Evolutionary conservation across 2,888 invertebrate genomes (phyloP), one percentile per base, ranked within the genome.

Genomic region (Mycalesis mineus): DNA sequence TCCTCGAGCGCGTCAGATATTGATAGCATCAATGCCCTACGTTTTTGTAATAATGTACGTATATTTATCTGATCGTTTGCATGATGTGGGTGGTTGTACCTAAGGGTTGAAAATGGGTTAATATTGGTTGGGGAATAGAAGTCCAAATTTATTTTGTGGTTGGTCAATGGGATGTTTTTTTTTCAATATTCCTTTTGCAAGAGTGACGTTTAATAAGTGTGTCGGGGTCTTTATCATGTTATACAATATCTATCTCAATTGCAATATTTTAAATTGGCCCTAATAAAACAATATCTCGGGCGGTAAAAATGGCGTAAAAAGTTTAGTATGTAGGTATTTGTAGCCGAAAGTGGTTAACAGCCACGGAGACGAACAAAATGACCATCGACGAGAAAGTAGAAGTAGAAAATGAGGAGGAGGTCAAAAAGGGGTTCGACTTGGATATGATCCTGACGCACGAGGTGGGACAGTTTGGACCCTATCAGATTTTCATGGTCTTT

Each of bases 391-490:
- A 77, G 55, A 81, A 81, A 59, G 70, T 66, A 4, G 70, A 69
- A 31, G 59, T 56, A 1, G 56, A 37, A 2, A 56, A 58, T 7
- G 36, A 22, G 29, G 13, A n/a, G 8, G 57, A 15, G 37, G 61
- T 14, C 1, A 33, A 59, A 33, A 57, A 63, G 6, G 68, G 63
- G 2, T 73, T 88, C 56, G 84, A 88, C 53, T 60, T 88, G 66
- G 88, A 88, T 61, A 67, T 71, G 2, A 88, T 88, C 65, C 67
- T 88, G 57, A 74, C 71, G 36, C 72, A 84, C 0, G 88, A 88
- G 58, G 75, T 88, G 57, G 89, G 88, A 0, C 84, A 85, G 72
- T 84, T 88, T 52, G 88, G 88, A 1, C 70, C 68, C 56, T 89
- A 88, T 64, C 88, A 89, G 72, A 69, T 88, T 13, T 51, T 80